Percentiles rank a stretch among this genome's conserved stretches.
phyloP scores from a whole-genome alignment of 1,140 invertebrate genomes.

The Aphelinus certus region DNA sequence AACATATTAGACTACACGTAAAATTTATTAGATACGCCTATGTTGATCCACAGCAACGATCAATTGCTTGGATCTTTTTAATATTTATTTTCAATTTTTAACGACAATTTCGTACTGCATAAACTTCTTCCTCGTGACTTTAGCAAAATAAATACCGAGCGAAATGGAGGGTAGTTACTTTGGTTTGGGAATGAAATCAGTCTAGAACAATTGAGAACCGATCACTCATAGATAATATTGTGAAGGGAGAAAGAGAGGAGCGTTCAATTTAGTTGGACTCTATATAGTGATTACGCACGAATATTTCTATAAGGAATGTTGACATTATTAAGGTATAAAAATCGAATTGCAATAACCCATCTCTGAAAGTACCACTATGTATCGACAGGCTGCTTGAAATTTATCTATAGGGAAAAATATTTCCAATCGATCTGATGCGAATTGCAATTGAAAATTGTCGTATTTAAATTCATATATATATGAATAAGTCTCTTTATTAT shows the following conservation, averaged over 20 bases:
- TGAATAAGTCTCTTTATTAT: slow-evolving; percentile 6
- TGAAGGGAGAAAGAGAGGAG: slow-evolving; percentile 8
- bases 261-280: slow-evolving; percentile 42
- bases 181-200: slow-evolving; percentile 15
- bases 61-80: background rate
- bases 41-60: slow-evolving; percentile 8
- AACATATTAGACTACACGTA: slow-evolving; percentile 8
- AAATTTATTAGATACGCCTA: background rate
- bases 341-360: slow-evolving; percentile 48
- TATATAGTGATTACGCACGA: slow-evolving; percentile 45
- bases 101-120: slow-evolving; percentile 10
- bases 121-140: slow-evolving; percentile 12
- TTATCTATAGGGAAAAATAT: slow-evolving; percentile 29
- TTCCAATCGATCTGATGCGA: too few species aligned
- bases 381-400: slow-evolving; percentile 36
- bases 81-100: background rate
- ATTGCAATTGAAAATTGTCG: slow-evolving; percentile 6
- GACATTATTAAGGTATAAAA: slow-evolving; percentile 45
- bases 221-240: slow-evolving; percentile 2
- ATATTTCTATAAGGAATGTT: slow-evolving; percentile 44
- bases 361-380: slow-evolving; percentile 49
- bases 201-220: background rate
- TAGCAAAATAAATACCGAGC: slow-evolving; percentile 12
- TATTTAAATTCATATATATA: background rate
- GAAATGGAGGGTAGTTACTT: slow-evolving; percentile 8